These are phyloP conservation scores for Drosophila affinis DNA, from an alignment of 2,888 invertebrate genomes.

Conservation along the genomic window DNA sequence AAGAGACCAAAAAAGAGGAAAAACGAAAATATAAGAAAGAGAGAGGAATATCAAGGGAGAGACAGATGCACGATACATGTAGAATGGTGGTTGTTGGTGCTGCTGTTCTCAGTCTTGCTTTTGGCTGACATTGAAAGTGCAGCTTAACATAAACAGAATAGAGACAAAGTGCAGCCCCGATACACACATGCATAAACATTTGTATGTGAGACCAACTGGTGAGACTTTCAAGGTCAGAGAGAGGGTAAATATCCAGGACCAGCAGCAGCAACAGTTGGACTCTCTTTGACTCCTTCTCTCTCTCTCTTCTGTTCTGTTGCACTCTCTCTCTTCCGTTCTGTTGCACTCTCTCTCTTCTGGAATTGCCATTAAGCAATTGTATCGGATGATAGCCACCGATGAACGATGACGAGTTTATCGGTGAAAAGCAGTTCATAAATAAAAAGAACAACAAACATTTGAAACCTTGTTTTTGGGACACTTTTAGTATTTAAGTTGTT, in stretches of 20 bases:
- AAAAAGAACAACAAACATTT: not conserved
- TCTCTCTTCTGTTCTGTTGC: too few relatives aligned
- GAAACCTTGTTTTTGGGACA: not conserved
- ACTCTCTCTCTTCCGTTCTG: not conserved
- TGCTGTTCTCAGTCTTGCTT: slow-evolving; percentile 45
- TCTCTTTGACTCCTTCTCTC: not conserved
- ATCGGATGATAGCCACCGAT: too few relatives aligned
- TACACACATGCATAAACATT: slow-evolving; percentile 8
- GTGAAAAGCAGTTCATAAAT: not conserved
- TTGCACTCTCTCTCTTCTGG: not conserved
- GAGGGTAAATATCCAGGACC: slow-evolving; percentile 57
- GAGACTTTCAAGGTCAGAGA: slow-evolving; percentile 67
- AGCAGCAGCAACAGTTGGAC: slow-evolving; percentile 58
- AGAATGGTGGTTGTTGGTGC: slow-evolving; percentile 16
- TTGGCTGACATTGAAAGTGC: slow-evolving; percentile 70
- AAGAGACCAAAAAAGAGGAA: slow-evolving; percentile 35
- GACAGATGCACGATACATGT: not conserved
- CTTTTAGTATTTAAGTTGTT: slow-evolving; percentile 13
- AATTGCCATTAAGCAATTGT: not conserved
- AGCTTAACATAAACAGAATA: slow-evolving; percentile 38
- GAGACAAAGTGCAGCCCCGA: slow-evolving; percentile 53
- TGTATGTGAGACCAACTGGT: not conserved
- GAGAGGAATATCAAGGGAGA: slow-evolving; percentile 12
- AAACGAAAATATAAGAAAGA: slow-evolving; percentile 34
- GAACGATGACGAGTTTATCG: not conserved